Percentiles rank a stretch among this genome's conserved stretches.
phyloP scores from a whole-genome alignment of 2,113 vertebrate genomes.

The Dromiciops gliroides region DNA sequence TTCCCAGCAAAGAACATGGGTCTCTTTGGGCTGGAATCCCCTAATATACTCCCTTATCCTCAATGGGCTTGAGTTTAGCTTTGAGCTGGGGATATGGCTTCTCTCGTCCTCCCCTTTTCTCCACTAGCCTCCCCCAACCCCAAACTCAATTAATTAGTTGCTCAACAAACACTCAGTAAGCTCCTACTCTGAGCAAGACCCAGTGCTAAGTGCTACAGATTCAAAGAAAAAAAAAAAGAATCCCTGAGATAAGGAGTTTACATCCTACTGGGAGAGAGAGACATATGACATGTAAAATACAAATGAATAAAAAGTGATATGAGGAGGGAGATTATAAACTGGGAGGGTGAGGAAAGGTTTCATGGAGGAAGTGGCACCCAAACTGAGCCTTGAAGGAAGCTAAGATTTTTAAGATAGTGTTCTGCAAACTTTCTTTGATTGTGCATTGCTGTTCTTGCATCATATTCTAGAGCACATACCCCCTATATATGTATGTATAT shows the following conservation, averaged over 20 bases:
- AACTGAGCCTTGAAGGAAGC: not conserved
- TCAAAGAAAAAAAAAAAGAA: not conserved
- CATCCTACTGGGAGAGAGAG: not conserved
- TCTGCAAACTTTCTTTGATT: not conserved
- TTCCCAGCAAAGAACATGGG: not conserved
- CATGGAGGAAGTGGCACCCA: not conserved
- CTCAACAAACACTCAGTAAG: not conserved
- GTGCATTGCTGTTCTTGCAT: not conserved
- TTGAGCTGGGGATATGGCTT: not conserved
- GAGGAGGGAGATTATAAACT: not conserved
- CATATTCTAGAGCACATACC: not conserved
- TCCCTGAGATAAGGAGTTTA: not conserved
- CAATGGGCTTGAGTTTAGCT: not conserved
- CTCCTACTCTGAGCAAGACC: not conserved
- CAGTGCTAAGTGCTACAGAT: too few species aligned
- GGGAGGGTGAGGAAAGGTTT: not conserved
- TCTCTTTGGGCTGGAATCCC: not conserved
- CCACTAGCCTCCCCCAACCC: not conserved
- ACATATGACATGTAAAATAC: not conserved
- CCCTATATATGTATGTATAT: not conserved
- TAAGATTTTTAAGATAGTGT: not conserved
- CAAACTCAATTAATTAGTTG: not conserved
- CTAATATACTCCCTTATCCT: not conserved
- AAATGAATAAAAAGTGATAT: not conserved
- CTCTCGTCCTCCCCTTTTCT: not conserved